phyloP scores from a whole-genome alignment of 2,113 vertebrate species.

The Mirounga angustirostris region DNA sequence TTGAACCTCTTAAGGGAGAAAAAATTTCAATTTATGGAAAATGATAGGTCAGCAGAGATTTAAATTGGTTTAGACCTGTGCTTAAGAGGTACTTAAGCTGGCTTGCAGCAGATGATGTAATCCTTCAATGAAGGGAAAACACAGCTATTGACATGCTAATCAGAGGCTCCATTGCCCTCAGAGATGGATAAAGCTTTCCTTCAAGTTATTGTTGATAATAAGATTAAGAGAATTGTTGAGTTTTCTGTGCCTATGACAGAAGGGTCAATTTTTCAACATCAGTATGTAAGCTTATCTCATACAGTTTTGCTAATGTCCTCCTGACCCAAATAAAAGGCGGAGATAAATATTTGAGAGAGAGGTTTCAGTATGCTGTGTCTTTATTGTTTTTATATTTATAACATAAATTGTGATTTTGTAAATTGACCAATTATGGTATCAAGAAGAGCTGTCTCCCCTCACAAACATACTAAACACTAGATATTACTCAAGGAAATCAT shows the following conservation, averaged over 20 bases:
- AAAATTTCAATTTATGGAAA: neutral
- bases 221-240: neutral
- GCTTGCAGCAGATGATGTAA: neutral
- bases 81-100: neutral
- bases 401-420: neutral
- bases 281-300: neutral
- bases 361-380: neutral
- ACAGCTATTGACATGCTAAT: constrained; percentile 2
- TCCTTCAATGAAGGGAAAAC: neutral
- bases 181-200: neutral
- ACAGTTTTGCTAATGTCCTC: neutral
- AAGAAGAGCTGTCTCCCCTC: neutral
- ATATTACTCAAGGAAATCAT: neutral
- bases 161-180: neutral
- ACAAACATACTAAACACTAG: neutral
- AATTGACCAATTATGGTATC: neutral
- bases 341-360: neutral
- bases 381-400: neutral
- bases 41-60: neutral
- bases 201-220: constrained; percentile 25
- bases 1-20: constrained; percentile 9
- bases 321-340: neutral
- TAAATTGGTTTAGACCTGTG: constrained; percentile 57
- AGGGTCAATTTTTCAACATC: neutral
- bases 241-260: neutral